phyloP scores from a whole-genome alignment of 2,113 vertebrate genomes.

The Fukomys damarensis region DNA sequence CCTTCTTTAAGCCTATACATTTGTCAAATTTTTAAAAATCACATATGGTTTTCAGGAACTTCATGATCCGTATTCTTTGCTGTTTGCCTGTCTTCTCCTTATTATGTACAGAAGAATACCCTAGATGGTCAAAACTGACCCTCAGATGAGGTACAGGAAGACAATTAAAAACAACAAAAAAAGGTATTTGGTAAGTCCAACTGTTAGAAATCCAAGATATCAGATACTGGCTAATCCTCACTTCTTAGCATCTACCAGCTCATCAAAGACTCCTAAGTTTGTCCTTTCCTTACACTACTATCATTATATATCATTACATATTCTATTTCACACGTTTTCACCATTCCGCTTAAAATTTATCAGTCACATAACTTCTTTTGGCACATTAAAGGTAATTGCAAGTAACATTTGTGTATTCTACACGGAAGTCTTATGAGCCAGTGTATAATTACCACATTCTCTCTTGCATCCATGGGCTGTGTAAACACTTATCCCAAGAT shows the following conservation, averaged over 20 bases:
- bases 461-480: neutral
- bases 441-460: neutral
- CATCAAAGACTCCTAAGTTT: neutral
- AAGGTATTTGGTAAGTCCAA: neutral
- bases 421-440: neutral
- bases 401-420: slow-evolving; percentile 35
- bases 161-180: neutral
- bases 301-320: neutral
- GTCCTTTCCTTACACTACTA: neutral
- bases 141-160: neutral
- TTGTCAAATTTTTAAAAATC: neutral
- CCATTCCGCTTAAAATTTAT: neutral
- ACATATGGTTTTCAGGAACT: neutral
- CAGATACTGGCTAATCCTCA: neutral
- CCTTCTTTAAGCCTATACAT: neutral
- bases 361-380: slow-evolving; percentile 17
- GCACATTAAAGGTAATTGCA: neutral
- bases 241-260: neutral
- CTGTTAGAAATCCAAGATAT: neutral
- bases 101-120: neutral
- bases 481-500: neutral
- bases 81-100: neutral
- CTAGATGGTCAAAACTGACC: neutral
- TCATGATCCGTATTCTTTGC: neutral
- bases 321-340: neutral